These are phyloP conservation scores for Pseudochaenichthys georgianus DNA, from an alignment of 2,797 vertebrate species.

Conservation along the genomic window DNA sequence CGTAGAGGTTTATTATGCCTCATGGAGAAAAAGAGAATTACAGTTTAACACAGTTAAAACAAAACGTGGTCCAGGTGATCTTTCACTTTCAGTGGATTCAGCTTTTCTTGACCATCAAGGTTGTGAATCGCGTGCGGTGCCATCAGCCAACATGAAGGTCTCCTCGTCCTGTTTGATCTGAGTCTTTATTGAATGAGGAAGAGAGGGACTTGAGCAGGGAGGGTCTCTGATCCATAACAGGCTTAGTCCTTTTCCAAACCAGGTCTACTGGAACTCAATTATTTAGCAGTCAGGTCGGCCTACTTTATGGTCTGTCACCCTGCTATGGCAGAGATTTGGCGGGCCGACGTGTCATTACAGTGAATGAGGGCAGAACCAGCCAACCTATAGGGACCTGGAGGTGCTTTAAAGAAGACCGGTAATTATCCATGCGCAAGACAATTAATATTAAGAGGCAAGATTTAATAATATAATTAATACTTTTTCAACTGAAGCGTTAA, in stretches of 20 bases:
- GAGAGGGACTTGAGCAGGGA: constrained; percentile 20
- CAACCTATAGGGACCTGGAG: constrained; percentile 24
- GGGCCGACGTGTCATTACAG: constrained; percentile 56
- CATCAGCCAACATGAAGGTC: constrained; percentile 1
- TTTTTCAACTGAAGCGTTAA: no score
- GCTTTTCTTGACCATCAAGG: constrained; percentile 5
- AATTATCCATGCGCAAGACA: not conserved
- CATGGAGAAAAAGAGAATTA: no score
- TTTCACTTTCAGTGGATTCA: constrained; percentile 4
- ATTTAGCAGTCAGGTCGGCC: constrained; percentile 63
- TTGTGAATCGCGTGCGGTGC: constrained; percentile 8
- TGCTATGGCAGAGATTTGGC: constrained; percentile 58
- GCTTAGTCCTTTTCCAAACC: constrained; percentile 53
- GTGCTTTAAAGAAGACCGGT: not conserved
- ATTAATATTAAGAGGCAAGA: not conserved
- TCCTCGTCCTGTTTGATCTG: constrained; percentile 28
- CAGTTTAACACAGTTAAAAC: no score
- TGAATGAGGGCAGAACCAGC: constrained; percentile 49
- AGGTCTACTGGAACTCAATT: constrained; percentile 72
- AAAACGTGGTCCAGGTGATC: not conserved
- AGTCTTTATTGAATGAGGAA: constrained; percentile 22
- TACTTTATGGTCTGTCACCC: constrained; percentile 63
- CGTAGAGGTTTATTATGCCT: no score
- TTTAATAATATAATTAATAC: no score
- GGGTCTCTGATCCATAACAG: constrained; percentile 64